Base-by-base conservation (phyloP, 2,888 invertebrate genomes). In the Scelioninae gen. 1 region DNA sequence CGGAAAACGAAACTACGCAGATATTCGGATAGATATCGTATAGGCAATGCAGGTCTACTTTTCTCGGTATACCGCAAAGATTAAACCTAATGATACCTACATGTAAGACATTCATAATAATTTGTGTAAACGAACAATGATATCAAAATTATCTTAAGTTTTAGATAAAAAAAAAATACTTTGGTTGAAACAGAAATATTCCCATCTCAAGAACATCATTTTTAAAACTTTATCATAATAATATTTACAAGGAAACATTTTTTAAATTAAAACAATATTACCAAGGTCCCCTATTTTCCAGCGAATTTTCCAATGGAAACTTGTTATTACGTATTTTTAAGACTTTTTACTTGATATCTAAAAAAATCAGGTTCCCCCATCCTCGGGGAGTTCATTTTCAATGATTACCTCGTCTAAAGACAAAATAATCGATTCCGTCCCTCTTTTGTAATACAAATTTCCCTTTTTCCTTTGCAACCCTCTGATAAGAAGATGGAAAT, bases 1-100 rank as follows among this genome's bases (percentile, higher is more conserved):
- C 31, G 47, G 31, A 43, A 76, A 45, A 56, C 56, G 13, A 38
- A 66, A 76, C 29, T 66, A 51, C 56, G 51, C 34, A 38, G 38
- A 62, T 47, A 13, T 29, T 56, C 31, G 56, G 10, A 29, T 45
- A 32, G 45, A 8, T 15, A 69, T 16, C 3, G 7, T 7, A 8
- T 15, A 47, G 16, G 16, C 7, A 8, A 16, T 34, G 34, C 47
- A 15, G 16, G 2, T 45, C 45, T 11, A 45, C 38, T 38, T 38
- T 38, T 38, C 1, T 38, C 11, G 23, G 23, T 23, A 23, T n/a
- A n/a, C n/a, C 23, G 23, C n/a, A 23, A 23, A 23, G 23, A 23
- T 23, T 4, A 4, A 23, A 23, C 23, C 23, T 23, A 4, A 23
- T 23, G 23, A 23, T 23, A 23, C 23, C 1, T 23, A 4, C 4